phyloP scores from a whole-genome alignment of 2,797 vertebrate species.

The Centroberyx gerrardi region DNA sequence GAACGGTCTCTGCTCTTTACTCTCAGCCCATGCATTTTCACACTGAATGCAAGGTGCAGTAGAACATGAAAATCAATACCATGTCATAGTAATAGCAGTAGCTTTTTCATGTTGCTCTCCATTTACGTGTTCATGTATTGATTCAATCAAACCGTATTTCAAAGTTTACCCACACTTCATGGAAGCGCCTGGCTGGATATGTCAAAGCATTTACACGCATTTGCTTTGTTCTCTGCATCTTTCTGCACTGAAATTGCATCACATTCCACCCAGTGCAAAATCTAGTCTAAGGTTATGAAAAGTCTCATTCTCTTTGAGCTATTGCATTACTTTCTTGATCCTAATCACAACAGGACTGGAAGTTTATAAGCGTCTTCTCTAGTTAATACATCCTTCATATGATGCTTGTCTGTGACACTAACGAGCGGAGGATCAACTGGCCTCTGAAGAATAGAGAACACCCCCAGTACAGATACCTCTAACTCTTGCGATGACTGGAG shows the following conservation, averaged over 20 bases:
- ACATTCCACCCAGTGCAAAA: no score
- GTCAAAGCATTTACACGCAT: neutral
- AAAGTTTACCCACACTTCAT: neutral
- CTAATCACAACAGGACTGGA: no score
- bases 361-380: no score
- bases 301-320: no score
- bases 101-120: neutral
- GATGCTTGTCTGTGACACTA: no score
- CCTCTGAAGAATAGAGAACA: neutral
- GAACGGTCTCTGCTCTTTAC: neutral
- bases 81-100: neutral
- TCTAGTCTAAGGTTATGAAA: no score
- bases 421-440: neutral
- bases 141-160: neutral
- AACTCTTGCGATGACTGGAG: neutral
- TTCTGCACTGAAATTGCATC: no score
- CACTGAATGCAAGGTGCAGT: neutral
- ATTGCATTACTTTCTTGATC: no score
- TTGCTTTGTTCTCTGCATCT: no score
- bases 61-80: neutral
- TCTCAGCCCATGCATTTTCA: neutral
- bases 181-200: neutral
- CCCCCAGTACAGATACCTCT: slow-evolving; percentile 1
- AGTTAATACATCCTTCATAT: no score
- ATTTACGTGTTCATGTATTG: neutral